Conservation (phyloP, 2,797 vertebrate genomes). For the Microctenopoma stevenorrisi region DNA sequence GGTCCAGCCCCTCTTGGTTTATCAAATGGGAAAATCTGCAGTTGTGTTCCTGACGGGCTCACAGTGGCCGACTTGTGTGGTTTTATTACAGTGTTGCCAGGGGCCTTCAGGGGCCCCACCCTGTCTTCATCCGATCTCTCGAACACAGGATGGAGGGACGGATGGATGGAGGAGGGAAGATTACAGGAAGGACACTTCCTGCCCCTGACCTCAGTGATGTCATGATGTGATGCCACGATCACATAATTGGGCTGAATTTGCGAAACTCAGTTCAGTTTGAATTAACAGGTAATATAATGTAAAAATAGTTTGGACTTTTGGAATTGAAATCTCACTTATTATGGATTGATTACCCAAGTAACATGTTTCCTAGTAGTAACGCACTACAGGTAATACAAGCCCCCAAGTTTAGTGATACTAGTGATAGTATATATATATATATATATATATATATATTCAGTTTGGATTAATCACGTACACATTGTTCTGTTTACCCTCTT, state of each 20-base stretch:
- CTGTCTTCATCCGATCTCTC: slow-evolving; percentile 56
- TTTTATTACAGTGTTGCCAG: slow-evolving; percentile 63
- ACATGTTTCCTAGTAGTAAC: no score
- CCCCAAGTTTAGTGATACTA: no score
- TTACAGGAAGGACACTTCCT: slow-evolving; percentile 52
- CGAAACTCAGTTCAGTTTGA: neutral
- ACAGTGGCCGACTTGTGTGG: slow-evolving; percentile 64
- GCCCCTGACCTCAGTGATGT: slow-evolving; percentile 49
- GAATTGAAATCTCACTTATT: neutral
- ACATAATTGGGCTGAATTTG: slow-evolving; percentile 15
- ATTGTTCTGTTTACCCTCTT: no score
- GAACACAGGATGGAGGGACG: slow-evolving; percentile 44
- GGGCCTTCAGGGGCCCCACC: slow-evolving; percentile 48
- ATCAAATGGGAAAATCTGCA: slow-evolving; percentile 83
- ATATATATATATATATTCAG: no score
- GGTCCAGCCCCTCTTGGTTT: slow-evolving; percentile 56
- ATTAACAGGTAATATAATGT: neutral
- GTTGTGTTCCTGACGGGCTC: slow-evolving; percentile 65
- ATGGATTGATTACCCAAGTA: no score
- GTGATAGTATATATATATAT: no score
- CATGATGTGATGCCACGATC: slow-evolving; percentile 25
- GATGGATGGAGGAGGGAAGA: slow-evolving; percentile 32
- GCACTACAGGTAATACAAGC: no score
- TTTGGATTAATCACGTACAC: no score
- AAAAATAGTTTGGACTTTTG: neutral